These are phyloP conservation scores for Leuctra nigra DNA, from an alignment of 2,888 invertebrate species.

Conservation along the genomic window DNA sequence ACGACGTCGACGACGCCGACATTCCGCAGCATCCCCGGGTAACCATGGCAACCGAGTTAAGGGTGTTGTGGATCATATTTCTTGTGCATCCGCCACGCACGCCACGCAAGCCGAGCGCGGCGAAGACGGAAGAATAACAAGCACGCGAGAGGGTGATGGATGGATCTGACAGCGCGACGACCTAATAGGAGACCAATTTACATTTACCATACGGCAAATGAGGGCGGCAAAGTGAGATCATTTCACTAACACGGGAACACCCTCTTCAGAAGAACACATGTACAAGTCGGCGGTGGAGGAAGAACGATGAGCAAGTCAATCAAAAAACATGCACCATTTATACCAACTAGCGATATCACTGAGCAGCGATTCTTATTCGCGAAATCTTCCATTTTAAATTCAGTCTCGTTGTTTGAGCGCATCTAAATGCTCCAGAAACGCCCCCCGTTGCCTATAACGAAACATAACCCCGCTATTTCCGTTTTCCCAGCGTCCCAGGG, in stretches of 20 bases:
- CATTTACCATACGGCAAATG: background rate
- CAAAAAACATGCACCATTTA: background rate
- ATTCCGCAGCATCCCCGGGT: slow-evolving; percentile 5
- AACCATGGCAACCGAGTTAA: background rate
- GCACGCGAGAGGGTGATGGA: background rate
- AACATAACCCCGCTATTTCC: background rate
- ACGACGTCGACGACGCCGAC: background rate
- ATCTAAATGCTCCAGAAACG: background rate
- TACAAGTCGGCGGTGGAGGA: background rate
- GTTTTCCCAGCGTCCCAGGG: background rate
- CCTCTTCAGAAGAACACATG: background rate
- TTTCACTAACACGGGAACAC: background rate
- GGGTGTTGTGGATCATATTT: slow-evolving; percentile 2
- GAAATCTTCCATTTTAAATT: background rate
- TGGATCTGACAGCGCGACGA: background rate
- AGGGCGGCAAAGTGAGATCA: background rate
- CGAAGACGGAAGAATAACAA: slow-evolving; percentile 2
- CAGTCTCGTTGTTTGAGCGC: background rate
- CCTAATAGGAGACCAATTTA: background rate
- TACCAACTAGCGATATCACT: background rate
- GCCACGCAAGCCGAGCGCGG: background rate
- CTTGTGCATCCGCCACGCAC: background rate
- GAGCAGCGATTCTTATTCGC: background rate
- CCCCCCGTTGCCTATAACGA: background rate
- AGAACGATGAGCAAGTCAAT: background rate